Percentiles rank a stretch among this genome's conserved stretches.
Conservation (phyloP, 2,113 vertebrate genomes). For the Diglossa brunneiventris region DNA sequence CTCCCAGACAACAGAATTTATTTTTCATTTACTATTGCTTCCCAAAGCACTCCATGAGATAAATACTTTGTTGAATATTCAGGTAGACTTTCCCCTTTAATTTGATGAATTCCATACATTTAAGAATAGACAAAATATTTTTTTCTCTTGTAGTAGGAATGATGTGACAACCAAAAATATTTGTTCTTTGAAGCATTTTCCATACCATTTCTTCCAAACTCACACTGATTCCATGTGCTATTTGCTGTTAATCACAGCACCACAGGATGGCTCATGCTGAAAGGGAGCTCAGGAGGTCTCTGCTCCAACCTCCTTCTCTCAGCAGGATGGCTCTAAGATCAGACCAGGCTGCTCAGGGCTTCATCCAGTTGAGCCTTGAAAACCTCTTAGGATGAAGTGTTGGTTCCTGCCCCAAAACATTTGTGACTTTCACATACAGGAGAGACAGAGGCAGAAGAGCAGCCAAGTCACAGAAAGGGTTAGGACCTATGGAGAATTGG, state of each 20-base stretch:
- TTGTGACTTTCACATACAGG: neutral
- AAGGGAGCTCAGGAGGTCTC: neutral
- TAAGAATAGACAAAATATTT: neutral
- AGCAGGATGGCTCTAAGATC: neutral
- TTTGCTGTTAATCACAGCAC: neutral
- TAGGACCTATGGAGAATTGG: neutral
- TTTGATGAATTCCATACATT: neutral
- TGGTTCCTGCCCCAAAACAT: neutral
- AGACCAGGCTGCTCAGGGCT: neutral
- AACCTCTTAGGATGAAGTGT: neutral
- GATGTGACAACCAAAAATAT: neutral
- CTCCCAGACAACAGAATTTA: neutral
- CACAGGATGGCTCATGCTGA: neutral
- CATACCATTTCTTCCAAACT: neutral
- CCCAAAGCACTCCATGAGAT: neutral
- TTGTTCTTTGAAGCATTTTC: neutral
- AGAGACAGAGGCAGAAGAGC: neutral
- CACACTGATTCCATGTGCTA: neutral
- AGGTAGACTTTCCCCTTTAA: neutral
- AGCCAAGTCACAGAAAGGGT: neutral
- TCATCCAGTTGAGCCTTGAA: neutral
- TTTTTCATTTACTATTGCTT: neutral
- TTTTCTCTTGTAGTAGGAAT: neutral
- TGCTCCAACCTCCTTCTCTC: neutral
- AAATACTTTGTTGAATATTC: neutral